These are phyloP conservation scores for Avahi laniger DNA, from an alignment of 2,797 vertebrate genomes.

Conservation along the genomic window DNA sequence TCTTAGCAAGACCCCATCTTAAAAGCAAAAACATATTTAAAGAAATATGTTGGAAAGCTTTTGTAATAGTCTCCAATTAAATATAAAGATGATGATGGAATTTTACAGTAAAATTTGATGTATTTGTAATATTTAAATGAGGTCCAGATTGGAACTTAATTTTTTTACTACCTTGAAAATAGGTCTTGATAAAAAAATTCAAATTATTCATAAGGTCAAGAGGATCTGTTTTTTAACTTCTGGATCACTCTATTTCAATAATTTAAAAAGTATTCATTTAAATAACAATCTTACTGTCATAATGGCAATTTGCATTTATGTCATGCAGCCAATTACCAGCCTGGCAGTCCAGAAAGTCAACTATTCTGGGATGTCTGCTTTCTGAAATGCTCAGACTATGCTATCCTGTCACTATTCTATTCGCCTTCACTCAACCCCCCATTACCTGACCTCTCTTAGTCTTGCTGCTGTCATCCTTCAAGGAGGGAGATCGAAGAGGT, in stretches of 20 bases:
- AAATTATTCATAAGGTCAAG: neutral
- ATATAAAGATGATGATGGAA: neutral
- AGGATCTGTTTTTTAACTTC: neutral
- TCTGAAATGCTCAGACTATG: neutral
- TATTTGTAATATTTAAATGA: neutral
- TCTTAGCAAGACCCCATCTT: neutral
- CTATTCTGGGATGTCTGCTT: neutral
- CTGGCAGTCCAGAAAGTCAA: neutral
- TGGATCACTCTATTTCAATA: neutral
- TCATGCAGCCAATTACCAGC: neutral
- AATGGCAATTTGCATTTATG: neutral
- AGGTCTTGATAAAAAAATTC: neutral
- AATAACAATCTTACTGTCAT: neutral
- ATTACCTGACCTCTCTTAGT: neutral
- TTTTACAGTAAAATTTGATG: neutral
- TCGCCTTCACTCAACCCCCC: too few species aligned
- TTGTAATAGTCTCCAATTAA: neutral
- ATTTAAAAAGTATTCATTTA: neutral
- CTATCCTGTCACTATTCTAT: too few species aligned
- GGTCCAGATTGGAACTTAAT: neutral
- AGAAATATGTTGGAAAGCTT: neutral
- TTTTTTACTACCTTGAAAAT: slow-evolving; percentile 5
- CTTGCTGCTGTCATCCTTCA: neutral
- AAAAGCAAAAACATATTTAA: neutral
- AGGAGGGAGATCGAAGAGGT: neutral